Base-by-base conservation (phyloP, 1,140 invertebrate genomes). In the Cotesia glomerata region DNA sequence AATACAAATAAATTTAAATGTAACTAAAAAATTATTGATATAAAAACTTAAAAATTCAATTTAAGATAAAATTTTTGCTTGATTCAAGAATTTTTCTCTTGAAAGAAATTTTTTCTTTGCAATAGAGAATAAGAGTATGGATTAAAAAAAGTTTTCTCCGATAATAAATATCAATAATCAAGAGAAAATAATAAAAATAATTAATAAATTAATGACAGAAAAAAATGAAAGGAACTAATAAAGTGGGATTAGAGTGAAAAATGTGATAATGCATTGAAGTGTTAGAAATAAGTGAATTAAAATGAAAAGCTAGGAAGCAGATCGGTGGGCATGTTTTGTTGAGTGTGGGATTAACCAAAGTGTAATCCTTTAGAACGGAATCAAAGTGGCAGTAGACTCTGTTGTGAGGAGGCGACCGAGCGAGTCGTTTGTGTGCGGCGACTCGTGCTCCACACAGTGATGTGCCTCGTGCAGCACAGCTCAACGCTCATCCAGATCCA, bases 361-460 rank as follows among this genome's bases (percentile, higher is more conserved):
- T 56, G 13, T 18, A 54, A 67, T 67, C 36, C 16, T 67, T 67
- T 52, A 67, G 49, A 54, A 67, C 32, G 32, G 49, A 54, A 56
- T 52, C 16, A 54, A 36, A 35, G 54, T 58, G 32, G 52, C n/a
- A 34, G 64, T 63, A 35, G 34, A 14, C 13, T 7, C 49, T 68
- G 66, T 68, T 68, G 66, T 68, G 56, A 59, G 35, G 52, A 68
- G 52, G 66, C 52, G 66, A 45, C 34, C 8, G 35, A 68, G 52
- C 66, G 66, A 56, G 66, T 39, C 51, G 34, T 14, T 26, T n/a
- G 52, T 56, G 52, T n/a, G 39, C 39, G 36, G 39, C 65, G 65
- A 67, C 65, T 65, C 63, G 63, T 65, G 63, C 63, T 26, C 4
- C 14, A n/a, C 39, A 18, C 63, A 8, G 45, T 16, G 32, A 62